Evolutionary conservation across 1,140 invertebrate species (phyloP).

Genomic region (Ceratina australensis): DNA sequence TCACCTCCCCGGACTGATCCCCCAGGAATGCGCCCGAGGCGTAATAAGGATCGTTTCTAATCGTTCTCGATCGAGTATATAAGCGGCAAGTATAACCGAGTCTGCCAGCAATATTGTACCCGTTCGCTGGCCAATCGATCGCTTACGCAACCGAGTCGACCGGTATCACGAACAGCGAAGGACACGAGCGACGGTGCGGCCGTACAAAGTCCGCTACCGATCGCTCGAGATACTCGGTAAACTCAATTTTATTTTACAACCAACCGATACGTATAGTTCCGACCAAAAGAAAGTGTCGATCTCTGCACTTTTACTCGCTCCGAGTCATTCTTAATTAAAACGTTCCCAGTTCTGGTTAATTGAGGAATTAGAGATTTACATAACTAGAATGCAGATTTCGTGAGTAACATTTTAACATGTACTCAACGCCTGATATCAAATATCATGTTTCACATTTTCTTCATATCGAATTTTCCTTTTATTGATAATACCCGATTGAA

Average conservation of each 20-base stretch:
- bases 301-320: too few relatives aligned
- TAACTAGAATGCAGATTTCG: too few relatives aligned
- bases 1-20: conserved; percentile 12
- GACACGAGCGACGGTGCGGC: conserved; percentile 71
- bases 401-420: too few relatives aligned
- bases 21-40: conserved; percentile 52
- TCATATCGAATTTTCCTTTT: too few relatives aligned
- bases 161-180: conserved; percentile 75
- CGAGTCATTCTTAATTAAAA: too few relatives aligned
- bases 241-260: too few relatives aligned
- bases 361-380: too few relatives aligned
- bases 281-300: neutral
- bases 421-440: too few relatives aligned
- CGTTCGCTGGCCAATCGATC: conserved; percentile 70
- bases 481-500: too few relatives aligned
- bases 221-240: conserved; percentile 37
- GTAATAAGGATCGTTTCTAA: conserved; percentile 57
- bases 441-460: too few relatives aligned
- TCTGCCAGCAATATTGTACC: conserved; percentile 60
- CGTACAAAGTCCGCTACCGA: conserved; percentile 69
- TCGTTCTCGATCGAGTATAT: conserved; percentile 53
- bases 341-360: too few relatives aligned
- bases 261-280: neutral
- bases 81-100: conserved; percentile 48
- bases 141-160: conserved; percentile 75